A percentile compares a stretch with the other conserved stretches of the same genome.
Evolutionary conservation across 2,113 vertebrate genomes (phyloP).

Genomic region (Campylomormyrus numenius): DNA sequence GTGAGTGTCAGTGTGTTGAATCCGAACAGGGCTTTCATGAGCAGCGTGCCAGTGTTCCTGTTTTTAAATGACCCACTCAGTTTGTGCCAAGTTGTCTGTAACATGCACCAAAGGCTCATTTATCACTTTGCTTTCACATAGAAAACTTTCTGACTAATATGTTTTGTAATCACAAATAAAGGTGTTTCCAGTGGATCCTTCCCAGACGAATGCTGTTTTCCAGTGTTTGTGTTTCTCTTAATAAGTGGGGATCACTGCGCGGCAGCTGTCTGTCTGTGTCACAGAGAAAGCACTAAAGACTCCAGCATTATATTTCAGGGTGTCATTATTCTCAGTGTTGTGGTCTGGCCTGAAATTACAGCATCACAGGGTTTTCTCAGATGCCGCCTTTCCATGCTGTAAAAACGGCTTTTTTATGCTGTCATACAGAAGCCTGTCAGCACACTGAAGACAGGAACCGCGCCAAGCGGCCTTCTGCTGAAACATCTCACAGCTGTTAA

Average conservation of each 20-base stretch:
- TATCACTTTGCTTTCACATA: constrained; percentile 13
- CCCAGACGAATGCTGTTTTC: background rate
- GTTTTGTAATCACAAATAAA: constrained; percentile 39
- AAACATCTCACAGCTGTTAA: background rate
- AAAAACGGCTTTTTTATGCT: background rate
- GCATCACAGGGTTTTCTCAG: background rate
- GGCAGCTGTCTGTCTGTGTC: background rate
- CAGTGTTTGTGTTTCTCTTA: background rate
- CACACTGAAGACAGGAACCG: background rate
- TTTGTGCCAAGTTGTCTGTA: constrained; percentile 25
- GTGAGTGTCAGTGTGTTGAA: background rate
- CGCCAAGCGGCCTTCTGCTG: background rate
- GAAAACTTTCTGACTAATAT: constrained; percentile 44
- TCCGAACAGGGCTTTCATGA: background rate
- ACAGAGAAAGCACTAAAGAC: background rate
- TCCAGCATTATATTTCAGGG: background rate
- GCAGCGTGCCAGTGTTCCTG: background rate
- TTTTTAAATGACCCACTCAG: background rate
- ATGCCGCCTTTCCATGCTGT: background rate
- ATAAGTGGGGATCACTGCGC: background rate
- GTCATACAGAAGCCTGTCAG: background rate
- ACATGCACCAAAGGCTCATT: constrained; percentile 26
- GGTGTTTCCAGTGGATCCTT: background rate
- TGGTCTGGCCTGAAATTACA: background rate
- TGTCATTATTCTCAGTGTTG: background rate